These are phyloP conservation scores for Dioctria linearis DNA, from an alignment of 2,888 invertebrate species.

Conservation along the genomic window DNA sequence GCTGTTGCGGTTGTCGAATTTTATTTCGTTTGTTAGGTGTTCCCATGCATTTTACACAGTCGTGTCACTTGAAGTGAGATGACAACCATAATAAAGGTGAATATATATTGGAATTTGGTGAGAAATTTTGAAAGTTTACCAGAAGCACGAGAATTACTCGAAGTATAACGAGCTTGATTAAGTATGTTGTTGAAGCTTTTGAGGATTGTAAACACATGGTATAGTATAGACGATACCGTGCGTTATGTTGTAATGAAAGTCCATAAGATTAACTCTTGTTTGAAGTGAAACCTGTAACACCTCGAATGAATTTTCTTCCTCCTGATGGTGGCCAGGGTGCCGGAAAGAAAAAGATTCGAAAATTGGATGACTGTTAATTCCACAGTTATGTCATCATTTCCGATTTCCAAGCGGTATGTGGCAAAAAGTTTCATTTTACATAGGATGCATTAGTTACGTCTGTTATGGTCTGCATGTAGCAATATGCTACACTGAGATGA, in stretches of 20 bases:
- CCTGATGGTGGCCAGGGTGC: constrained; percentile 62
- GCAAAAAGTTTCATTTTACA: constrained; percentile 89
- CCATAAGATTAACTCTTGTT: constrained; percentile 83
- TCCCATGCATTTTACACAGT: no score
- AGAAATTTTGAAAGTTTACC: constrained; percentile 71
- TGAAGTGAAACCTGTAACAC: constrained; percentile 77
- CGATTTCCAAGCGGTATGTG: constrained; percentile 83
- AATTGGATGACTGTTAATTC: constrained; percentile 78
- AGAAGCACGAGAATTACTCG: constrained; percentile 69
- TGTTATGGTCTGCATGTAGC: no score
- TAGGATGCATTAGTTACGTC: constrained; percentile 74
- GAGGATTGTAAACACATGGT: constrained; percentile 86
- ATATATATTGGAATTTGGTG: constrained; percentile 78
- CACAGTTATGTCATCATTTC: constrained; percentile 87
- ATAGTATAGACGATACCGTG: constrained; percentile 74
- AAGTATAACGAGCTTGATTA: constrained; percentile 71
- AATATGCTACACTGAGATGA: no score
- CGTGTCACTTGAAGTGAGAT: no score
- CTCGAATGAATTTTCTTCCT: constrained; percentile 67
- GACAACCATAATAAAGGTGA: no score
- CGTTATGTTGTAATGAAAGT: constrained; percentile 82
- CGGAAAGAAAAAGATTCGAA: constrained; percentile 64
- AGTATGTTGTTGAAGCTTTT: constrained; percentile 74
- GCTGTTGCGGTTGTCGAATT: no score
- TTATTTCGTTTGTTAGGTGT: no score